These are phyloP conservation scores for Nesidiocoris tenuis DNA, from an alignment of 2,888 invertebrate genomes.

Conservation along the genomic window DNA sequence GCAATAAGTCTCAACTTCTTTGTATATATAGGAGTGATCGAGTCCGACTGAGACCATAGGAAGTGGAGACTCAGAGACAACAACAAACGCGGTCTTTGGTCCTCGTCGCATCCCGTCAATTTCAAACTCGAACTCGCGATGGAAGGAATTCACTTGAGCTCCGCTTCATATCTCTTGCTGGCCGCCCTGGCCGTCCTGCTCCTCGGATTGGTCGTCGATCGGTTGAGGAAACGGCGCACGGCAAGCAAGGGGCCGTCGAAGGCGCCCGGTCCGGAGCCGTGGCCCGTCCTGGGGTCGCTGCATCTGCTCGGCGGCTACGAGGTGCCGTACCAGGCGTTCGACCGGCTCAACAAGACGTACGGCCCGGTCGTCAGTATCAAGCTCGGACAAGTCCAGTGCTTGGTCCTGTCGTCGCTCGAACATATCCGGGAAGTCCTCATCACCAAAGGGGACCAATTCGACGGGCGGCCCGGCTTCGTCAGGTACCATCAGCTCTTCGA, in stretches of 20 bases:
- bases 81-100: conserved; percentile 41
- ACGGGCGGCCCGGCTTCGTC: conserved; percentile 64
- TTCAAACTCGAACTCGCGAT: conserved; percentile 6
- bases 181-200: conserved; percentile 42
- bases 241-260: conserved; percentile 42
- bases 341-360: conserved; percentile 58
- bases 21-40: conserved; percentile 47
- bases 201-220: conserved; percentile 25
- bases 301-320: conserved; percentile 61
- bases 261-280: conserved; percentile 59
- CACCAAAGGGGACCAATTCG: conserved; percentile 63
- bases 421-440: conserved; percentile 62
- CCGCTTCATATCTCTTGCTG: conserved; percentile 48
- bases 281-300: conserved; percentile 62
- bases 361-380: conserved; percentile 61
- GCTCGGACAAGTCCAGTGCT: conserved; percentile 60
- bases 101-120: neutral
- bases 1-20: conserved; percentile 33
- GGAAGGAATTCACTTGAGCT: conserved; percentile 48
- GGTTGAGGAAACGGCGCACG: conserved; percentile 23
- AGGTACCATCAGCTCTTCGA: conserved; percentile 65
- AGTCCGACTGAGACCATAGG: conserved; percentile 43
- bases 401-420: conserved; percentile 62
- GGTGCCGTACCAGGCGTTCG: conserved; percentile 63
- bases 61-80: conserved; percentile 47